A percentile compares a stretch with the other conserved stretches of the same genome.
phyloP scores from a whole-genome alignment of 2,113 vertebrate genomes.

The Centropristis striata region DNA sequence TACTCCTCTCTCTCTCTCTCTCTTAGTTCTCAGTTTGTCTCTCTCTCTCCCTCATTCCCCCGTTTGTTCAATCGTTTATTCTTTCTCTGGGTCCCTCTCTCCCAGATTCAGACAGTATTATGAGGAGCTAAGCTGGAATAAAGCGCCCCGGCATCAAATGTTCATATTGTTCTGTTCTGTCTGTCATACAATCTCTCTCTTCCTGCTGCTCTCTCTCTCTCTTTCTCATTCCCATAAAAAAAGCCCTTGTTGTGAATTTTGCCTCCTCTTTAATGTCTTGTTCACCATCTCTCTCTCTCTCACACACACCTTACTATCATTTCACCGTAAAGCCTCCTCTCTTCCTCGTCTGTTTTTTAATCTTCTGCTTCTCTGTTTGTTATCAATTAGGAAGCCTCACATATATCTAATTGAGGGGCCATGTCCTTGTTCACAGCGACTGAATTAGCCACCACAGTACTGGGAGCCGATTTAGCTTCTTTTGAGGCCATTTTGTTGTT shows the following conservation, averaged over 20 bases:
- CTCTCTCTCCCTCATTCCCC: constrained; percentile 47
- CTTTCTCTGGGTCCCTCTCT: constrained; percentile 65
- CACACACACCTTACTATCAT: constrained; percentile 21
- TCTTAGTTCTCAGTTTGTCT: constrained; percentile 38
- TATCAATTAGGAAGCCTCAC: constrained; percentile 73
- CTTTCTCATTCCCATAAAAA: constrained; percentile 5
- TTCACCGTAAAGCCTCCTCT: constrained; percentile 23
- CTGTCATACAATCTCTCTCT: constrained; percentile 52
- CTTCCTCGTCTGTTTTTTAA: constrained; percentile 41
- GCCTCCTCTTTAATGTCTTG: constrained; percentile 39
- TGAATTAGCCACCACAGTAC: constrained; percentile 64
- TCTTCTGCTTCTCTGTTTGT: constrained; percentile 71
- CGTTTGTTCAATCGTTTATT: constrained; percentile 67
- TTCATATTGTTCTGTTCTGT: constrained; percentile 79
- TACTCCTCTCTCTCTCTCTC: constrained; percentile 68
- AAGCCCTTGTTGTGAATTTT: constrained; percentile 44
- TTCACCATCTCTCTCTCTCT: constrained; percentile 15
- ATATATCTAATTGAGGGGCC: constrained; percentile 73
- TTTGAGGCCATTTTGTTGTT: constrained; percentile 82
- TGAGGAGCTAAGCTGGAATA: constrained; percentile 81
- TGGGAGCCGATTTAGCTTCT: constrained; percentile 74
- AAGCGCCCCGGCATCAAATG: constrained; percentile 73
- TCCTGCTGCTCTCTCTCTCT: background rate
- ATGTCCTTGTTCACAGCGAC: constrained; percentile 47
- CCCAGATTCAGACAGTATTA: constrained; percentile 80